phyloP scores from a whole-genome alignment of 2,113 vertebrate species.

The Aplodontia rufa region DNA sequence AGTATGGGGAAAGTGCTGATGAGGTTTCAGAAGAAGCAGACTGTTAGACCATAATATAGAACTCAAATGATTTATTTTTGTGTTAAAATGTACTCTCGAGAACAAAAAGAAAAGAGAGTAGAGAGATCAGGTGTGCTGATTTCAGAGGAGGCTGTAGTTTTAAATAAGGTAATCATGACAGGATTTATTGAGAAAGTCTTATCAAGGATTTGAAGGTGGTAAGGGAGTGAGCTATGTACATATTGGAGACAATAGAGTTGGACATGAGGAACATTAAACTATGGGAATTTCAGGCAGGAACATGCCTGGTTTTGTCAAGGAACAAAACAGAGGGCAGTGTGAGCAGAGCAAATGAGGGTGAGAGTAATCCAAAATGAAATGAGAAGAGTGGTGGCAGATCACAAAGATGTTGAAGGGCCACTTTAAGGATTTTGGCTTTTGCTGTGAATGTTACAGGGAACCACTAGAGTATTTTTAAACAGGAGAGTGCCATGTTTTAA shows the following conservation, averaged over 20 bases:
- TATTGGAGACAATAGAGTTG: not conserved
- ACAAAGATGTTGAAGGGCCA: not conserved
- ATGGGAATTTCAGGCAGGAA: not conserved
- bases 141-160: not conserved
- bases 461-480: not conserved
- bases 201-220: not conserved
- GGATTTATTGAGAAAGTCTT: not conserved
- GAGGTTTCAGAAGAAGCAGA: not conserved
- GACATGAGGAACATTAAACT: not conserved
- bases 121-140: not conserved
- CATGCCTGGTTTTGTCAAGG: not conserved
- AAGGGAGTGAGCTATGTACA: not conserved
- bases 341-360: not conserved
- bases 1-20: rapidly evolving
- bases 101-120: not conserved
- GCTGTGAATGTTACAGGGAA: not conserved
- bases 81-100: not conserved
- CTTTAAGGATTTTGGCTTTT: not conserved
- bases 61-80: not conserved
- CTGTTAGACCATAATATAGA: not conserved
- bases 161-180: not conserved
- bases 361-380: not conserved
- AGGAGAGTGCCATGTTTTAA: not conserved
- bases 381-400: not conserved
- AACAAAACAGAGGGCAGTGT: not conserved